Base-by-base conservation (phyloP, 2,888 invertebrate species). In the Drosophila vallismaia region DNA sequence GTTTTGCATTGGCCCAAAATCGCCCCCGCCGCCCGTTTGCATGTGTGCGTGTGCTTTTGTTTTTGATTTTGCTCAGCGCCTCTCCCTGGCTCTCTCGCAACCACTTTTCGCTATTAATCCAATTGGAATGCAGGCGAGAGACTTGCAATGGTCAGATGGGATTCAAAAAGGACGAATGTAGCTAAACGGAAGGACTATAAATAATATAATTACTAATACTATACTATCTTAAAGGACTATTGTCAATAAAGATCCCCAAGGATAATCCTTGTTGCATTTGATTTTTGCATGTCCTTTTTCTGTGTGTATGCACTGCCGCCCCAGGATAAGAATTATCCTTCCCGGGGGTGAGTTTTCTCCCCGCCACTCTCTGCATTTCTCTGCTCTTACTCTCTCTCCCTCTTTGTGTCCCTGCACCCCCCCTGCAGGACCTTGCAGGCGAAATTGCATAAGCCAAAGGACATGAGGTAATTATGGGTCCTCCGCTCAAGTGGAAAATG, bases 111-210 rank as follows among this genome's bases (percentile, higher is more conserved):
- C 52, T 19, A 55, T 74, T 75, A 77, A 79, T 87, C 86, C 83
- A 86, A 85, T 86, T 87, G 82, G 88, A 85, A 82, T 88, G 89
- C 86, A 84, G 26, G 80, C 48, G 59, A 44, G 31, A 26, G 53
- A 36, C 73, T 53, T 86, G 86, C 86, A 83, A 63, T 70, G 29
- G 26, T 44, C 64, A 28, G 54, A 69, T 45, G 38, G n/a, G 33
- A 44, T 49, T 24, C 28, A 29, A 33, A 10, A 12, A 44, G 72
- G 19, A 62, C 38, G 6, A 10, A 7, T 33, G 9, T 33, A n/a
- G n/a, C n/a, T 36, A 1, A 6, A n/a, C 1, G 3, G 19, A 28
- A 6, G 3, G 9, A 40, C 7, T 3, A 8, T 0, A 12, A 9
- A 4, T 10, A 0, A n/a, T 19, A 19, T 19, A 28, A 44, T 24